Conservation (phyloP, 2,113 vertebrate genomes). For the Anoura caudifer region DNA sequence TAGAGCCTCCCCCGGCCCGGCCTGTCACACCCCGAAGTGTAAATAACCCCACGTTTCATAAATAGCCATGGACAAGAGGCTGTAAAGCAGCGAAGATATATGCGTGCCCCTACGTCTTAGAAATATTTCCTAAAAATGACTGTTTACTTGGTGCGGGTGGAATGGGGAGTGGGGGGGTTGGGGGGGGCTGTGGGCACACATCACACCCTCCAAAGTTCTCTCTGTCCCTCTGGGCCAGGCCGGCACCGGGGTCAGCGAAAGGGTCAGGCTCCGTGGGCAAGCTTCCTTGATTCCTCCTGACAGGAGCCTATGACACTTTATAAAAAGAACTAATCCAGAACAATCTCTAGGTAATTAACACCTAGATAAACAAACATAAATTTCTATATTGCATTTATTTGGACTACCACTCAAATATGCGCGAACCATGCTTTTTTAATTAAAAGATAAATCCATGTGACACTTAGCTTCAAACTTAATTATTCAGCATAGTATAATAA, state of each 20-base stretch:
- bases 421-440: constrained; percentile 99
- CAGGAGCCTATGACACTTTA: constrained; percentile 91
- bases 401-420: constrained; percentile 99
- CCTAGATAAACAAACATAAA: constrained; percentile 99
- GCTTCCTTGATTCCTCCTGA: constrained; percentile 96
- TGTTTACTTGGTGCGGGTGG: constrained; percentile 72
- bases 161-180: too few species aligned
- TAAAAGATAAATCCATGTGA: constrained; percentile 99
- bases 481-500: constrained; percentile 99
- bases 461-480: constrained; percentile 99
- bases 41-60: constrained; percentile 81
- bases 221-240: constrained; percentile 74
- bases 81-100: constrained; percentile 82
- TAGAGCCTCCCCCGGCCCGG: neutral
- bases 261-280: constrained; percentile 90
- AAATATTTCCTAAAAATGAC: constrained; percentile 81
- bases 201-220: constrained; percentile 78
- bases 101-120: constrained; percentile 78
- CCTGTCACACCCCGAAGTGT: constrained; percentile 68
- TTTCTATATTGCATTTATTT: constrained; percentile 99
- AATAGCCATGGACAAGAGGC: constrained; percentile 81
- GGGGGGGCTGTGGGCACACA: constrained; percentile 20
- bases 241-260: constrained; percentile 83
- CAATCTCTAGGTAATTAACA: constrained; percentile 99
- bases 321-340: constrained; percentile 95